These are phyloP conservation scores for Porphyrio hochstetteri DNA, from an alignment of 2,113 vertebrate genomes.

Conservation along the genomic window DNA sequence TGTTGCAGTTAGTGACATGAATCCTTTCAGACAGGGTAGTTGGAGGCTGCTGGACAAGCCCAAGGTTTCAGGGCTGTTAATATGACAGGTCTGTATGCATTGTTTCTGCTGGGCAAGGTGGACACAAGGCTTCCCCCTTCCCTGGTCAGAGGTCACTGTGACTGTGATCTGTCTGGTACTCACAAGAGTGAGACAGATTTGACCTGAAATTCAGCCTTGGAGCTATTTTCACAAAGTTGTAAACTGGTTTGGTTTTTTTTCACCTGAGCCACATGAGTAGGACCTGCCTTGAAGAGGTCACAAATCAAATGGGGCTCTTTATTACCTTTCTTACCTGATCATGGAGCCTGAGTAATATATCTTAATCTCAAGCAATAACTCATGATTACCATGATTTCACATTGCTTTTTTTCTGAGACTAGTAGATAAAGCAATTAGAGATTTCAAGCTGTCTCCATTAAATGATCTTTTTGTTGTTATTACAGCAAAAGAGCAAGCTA, in stretches of 20 bases:
- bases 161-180: not conserved
- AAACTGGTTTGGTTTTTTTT: not conserved
- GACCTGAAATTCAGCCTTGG: not conserved
- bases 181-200: not conserved
- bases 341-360: not conserved
- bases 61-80: not conserved
- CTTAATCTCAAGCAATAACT: not conserved
- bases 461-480: not conserved
- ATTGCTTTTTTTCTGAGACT: not conserved
- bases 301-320: not conserved
- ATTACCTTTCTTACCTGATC: not conserved
- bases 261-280: not conserved
- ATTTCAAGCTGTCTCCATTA: not conserved
- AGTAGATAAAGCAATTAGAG: not conserved
- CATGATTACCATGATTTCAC: not conserved
- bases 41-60: not conserved
- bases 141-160: not conserved
- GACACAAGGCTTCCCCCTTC: not conserved
- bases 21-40: not conserved
- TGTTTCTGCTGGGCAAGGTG: accelerated
- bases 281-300: not conserved
- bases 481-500: not conserved
- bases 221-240: not conserved
- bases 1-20: not conserved
- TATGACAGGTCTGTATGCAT: accelerated